Evolutionary conservation across 2,113 vertebrate species (phyloP).

Genomic region (Archocentrus centrarchus): DNA sequence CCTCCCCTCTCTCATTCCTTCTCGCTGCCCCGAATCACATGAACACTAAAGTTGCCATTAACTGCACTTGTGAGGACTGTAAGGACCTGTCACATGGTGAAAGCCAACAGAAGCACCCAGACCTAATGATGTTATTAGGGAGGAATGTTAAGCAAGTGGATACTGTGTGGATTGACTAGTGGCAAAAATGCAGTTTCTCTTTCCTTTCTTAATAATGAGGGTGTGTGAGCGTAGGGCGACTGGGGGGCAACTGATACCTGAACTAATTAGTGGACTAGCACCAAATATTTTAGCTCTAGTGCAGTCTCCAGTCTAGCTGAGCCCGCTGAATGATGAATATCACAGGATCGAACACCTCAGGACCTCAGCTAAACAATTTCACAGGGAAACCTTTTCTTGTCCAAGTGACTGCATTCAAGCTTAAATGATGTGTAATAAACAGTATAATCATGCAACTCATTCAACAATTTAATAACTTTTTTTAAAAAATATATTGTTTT

Average conservation of each 20-base stretch:
- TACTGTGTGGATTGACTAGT: conserved; percentile 25
- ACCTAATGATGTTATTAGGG: conserved; percentile 52
- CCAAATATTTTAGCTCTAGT: not conserved
- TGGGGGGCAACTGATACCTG: conserved; percentile 9
- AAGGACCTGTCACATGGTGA: conserved; percentile 24
- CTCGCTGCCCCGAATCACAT: conserved; percentile 28
- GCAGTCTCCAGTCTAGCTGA: not conserved
- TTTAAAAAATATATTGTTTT: not conserved
- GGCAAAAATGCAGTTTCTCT: conserved; percentile 6
- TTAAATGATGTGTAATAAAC: not conserved
- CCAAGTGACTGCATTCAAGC: not conserved
- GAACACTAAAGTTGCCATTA: conserved; percentile 12
- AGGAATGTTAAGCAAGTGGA: conserved; percentile 48
- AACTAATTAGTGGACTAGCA: conserved; percentile 11
- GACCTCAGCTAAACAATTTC: not conserved
- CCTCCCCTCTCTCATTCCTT: conserved; percentile 2
- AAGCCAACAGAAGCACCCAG: conserved; percentile 28
- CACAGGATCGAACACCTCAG: not conserved
- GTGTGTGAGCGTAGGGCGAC: conserved; percentile 26
- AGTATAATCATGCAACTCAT: not conserved
- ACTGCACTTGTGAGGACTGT: conserved; percentile 7
- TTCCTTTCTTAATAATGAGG: conserved; percentile 25
- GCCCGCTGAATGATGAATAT: not conserved
- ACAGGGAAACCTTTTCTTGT: not conserved
- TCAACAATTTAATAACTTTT: not conserved